Evolutionary conservation across 1,140 invertebrate genomes (phyloP).

Genomic region (Campoletis sonorensis): DNA sequence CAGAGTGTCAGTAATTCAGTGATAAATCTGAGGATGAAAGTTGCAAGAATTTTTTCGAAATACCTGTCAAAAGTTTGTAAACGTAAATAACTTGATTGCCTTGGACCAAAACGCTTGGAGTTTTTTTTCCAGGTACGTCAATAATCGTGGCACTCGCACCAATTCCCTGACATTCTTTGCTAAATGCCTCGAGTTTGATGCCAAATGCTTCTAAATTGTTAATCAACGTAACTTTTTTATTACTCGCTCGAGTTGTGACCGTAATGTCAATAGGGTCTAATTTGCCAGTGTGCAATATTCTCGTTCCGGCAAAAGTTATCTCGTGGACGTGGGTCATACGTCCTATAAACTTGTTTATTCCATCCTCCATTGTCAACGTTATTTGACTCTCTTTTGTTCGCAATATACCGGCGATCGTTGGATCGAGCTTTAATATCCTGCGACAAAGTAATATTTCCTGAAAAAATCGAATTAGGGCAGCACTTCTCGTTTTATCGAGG

Average conservation of each 20-base stretch:
- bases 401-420: slow-evolving; percentile 70
- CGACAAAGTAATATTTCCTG: slow-evolving; percentile 49
- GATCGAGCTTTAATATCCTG: slow-evolving; percentile 80
- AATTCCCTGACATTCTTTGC: slow-evolving; percentile 89
- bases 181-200: slow-evolving; percentile 87
- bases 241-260: slow-evolving; percentile 86
- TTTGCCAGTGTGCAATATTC: slow-evolving; percentile 83
- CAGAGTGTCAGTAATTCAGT: no score
- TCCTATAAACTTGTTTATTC: slow-evolving; percentile 82
- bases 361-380: slow-evolving; percentile 83
- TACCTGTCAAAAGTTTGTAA: slow-evolving; percentile 84
- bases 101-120: slow-evolving; percentile 90
- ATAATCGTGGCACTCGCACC: slow-evolving; percentile 91
- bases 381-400: slow-evolving; percentile 73
- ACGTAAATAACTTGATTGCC: slow-evolving; percentile 92
- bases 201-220: slow-evolving; percentile 92
- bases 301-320: slow-evolving; percentile 79
- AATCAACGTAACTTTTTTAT: slow-evolving; percentile 94
- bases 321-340: slow-evolving; percentile 88
- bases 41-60: slow-evolving; percentile 49
- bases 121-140: slow-evolving; percentile 84
- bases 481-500: background rate
- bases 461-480: background rate
- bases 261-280: slow-evolving; percentile 88
- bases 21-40: background rate